These are phyloP conservation scores for Harpagifer antarcticus DNA, from an alignment of 2,797 vertebrate species.

Conservation along the genomic window DNA sequence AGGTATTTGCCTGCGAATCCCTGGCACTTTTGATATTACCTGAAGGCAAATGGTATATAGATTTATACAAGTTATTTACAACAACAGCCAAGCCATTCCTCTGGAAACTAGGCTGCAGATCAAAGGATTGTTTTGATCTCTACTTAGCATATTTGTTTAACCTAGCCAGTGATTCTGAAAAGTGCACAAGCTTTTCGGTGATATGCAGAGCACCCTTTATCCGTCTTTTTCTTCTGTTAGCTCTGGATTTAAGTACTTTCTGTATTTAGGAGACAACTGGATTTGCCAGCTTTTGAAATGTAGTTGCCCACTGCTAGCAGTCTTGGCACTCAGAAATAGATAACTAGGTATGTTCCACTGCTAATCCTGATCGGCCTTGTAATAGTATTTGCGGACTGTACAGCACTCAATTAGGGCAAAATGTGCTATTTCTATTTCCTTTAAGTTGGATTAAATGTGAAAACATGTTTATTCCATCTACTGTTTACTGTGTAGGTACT, in stretches of 20 bases:
- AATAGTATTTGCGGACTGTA: conserved; percentile 91
- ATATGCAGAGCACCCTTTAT: conserved; percentile 91
- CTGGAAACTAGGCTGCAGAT: conserved; percentile 91
- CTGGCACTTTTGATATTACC: conserved; percentile 88
- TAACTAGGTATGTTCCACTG: conserved; percentile 90
- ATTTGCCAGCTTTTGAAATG: conserved; percentile 92
- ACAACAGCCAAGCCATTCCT: conserved; percentile 89
- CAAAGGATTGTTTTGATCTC: conserved; percentile 93
- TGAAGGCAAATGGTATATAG: conserved; percentile 89
- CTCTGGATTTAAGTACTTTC: conserved; percentile 91
- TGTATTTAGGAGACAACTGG: conserved; percentile 93
- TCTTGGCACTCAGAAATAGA: conserved; percentile 90
- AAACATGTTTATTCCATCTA: conserved; percentile 80
- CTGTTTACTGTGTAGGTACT: conserved; percentile 71
- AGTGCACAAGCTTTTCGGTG: conserved; percentile 89
- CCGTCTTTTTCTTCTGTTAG: conserved; percentile 91
- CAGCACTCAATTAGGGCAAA: conserved; percentile 89
- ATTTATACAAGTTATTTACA: conserved; percentile 92
- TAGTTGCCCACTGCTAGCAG: conserved; percentile 91
- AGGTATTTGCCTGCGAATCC: conserved; percentile 85
- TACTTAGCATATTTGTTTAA: conserved; percentile 93
- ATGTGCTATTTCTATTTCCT: conserved; percentile 90
- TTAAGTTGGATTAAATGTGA: conserved; percentile 88
- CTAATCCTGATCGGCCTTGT: conserved; percentile 91
- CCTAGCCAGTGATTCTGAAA: conserved; percentile 92